A percentile compares a stretch with the other conserved stretches of the same genome.
Conservation (phyloP, 1,140 invertebrate genomes). For the Trichonephila clavata region DNA sequence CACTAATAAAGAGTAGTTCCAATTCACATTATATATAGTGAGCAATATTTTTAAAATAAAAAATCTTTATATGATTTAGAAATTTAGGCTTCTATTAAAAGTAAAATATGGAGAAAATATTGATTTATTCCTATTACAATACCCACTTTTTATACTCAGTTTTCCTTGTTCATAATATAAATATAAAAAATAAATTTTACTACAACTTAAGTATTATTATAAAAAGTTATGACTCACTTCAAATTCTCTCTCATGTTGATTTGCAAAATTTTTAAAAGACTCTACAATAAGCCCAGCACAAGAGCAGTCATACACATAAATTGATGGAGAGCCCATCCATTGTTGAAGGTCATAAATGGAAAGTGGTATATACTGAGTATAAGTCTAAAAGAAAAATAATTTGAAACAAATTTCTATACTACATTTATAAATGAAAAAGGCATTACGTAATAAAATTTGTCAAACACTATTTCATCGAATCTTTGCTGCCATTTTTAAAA, state of each 20-base stretch:
- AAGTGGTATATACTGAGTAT: slow-evolving; percentile 99
- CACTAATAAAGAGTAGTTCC: too few species aligned
- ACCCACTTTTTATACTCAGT: too few species aligned
- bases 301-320: slow-evolving; percentile 99
- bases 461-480: not conserved
- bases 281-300: slow-evolving; percentile 98
- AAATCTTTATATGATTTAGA: too few species aligned
- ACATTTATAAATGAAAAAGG: not conserved
- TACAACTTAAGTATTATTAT: not conserved
- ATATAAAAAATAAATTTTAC: too few species aligned
- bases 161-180: too few species aligned
- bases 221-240: slow-evolving; percentile 83
- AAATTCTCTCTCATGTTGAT: slow-evolving; percentile 93
- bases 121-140: too few species aligned
- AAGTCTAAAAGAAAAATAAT: slow-evolving; percentile 86
- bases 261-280: slow-evolving; percentile 94
- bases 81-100: too few species aligned
- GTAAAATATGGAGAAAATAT: too few species aligned
- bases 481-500: too few species aligned
- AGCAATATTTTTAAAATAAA: too few species aligned
- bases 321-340: slow-evolving; percentile 99
- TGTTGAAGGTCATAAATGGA: slow-evolving; percentile 98
- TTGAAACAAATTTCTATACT: too few species aligned
- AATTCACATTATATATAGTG: too few species aligned
- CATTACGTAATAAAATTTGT: not conserved